phyloP scores from a whole-genome alignment of 1,140 invertebrate genomes.

The Bombus picipes region DNA sequence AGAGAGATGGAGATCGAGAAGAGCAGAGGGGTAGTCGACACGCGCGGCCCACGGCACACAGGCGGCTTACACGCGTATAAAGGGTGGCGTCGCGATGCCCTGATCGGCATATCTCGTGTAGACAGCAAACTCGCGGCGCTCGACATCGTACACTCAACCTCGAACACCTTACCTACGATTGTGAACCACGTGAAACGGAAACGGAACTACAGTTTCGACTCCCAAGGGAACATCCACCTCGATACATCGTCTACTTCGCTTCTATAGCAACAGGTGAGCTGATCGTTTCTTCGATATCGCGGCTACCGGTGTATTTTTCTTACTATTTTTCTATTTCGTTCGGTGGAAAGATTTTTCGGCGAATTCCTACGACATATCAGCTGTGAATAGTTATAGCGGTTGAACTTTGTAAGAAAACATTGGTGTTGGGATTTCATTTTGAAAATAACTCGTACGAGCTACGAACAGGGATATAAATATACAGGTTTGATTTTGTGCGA shows the following conservation, averaged over 20 bases:
- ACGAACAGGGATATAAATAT: too few relatives aligned
- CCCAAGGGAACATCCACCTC: neutral
- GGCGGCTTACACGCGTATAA: conserved; percentile 68
- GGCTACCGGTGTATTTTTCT: neutral
- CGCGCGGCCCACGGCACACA: conserved; percentile 32
- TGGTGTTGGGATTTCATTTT: too few relatives aligned
- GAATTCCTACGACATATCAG: neutral
- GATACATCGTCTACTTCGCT: neutral
- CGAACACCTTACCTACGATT: neutral
- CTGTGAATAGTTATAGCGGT: too few relatives aligned
- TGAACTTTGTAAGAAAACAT: too few relatives aligned
- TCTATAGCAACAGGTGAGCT: conserved; percentile 72
- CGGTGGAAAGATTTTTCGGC: neutral
- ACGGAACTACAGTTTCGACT: neutral
- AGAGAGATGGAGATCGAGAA: neutral
- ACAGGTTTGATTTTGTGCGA: too few relatives aligned
- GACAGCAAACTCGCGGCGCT: conserved; percentile 58
- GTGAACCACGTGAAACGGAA: conserved; percentile 17
- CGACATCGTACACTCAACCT: conserved; percentile 7
- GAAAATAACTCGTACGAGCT: too few relatives aligned
- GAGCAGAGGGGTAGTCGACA: neutral
- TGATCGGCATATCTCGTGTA: conserved; percentile 72
- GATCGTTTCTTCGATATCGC: neutral
- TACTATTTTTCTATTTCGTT: neutral
- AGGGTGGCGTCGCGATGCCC: conserved; percentile 69